Conservation (phyloP, 2,797 vertebrate species). For the Taeniopygia guttata region DNA sequence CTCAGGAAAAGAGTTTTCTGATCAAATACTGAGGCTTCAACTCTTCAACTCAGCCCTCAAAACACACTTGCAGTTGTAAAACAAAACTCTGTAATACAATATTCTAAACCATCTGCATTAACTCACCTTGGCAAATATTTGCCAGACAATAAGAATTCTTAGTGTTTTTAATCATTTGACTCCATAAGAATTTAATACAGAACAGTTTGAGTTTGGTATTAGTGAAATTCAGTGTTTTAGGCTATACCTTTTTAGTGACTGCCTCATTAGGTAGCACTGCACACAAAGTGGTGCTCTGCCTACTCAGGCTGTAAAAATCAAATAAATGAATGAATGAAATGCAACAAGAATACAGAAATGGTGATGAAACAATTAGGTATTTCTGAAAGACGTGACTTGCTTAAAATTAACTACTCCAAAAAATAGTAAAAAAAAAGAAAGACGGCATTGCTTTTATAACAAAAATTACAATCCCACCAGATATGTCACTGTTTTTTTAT, state of each 20-base stretch:
- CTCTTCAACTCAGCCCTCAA: neutral
- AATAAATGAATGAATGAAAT: neutral
- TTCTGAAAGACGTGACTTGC: neutral
- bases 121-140: neutral
- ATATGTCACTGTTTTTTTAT: accelerated
- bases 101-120: neutral
- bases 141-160: neutral
- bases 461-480: neutral
- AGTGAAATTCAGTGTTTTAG: neutral
- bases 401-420: neutral
- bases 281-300: neutral
- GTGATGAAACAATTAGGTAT: neutral
- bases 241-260: neutral
- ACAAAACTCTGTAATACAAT: neutral
- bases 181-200: neutral
- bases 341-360: neutral
- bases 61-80: neutral
- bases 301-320: neutral
- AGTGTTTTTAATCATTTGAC: neutral
- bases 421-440: neutral
- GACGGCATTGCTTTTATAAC: neutral
- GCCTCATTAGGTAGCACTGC: neutral
- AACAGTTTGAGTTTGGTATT: neutral
- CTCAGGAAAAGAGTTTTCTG: neutral
- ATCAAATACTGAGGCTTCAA: neutral